Evolutionary conservation across 2,113 vertebrate genomes (phyloP).

Genomic region (Lathamus discolor): DNA sequence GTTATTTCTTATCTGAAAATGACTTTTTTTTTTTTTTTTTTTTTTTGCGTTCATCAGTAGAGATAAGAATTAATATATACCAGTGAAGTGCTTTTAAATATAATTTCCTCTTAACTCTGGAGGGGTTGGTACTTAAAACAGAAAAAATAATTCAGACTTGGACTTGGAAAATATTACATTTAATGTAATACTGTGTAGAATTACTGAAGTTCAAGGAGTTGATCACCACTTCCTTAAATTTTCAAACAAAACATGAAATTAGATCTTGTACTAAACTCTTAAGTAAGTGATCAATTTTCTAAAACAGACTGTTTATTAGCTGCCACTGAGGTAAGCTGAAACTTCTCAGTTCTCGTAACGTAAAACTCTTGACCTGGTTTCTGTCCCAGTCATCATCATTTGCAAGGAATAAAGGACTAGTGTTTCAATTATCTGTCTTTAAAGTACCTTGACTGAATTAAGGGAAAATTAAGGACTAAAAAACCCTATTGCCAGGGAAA

Average conservation of each 20-base stretch:
- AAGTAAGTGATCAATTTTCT: background rate
- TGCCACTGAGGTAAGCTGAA: background rate
- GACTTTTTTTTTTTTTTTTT: fast-evolving
- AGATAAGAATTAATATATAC: background rate
- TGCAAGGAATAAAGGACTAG: background rate
- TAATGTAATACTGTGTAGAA: background rate
- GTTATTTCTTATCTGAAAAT: background rate
- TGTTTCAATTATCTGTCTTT: background rate
- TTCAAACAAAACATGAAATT: background rate
- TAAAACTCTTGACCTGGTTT: background rate
- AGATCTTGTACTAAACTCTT: background rate
- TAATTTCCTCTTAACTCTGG: background rate
- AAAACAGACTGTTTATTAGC: background rate
- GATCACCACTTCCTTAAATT: background rate
- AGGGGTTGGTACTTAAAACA: background rate
- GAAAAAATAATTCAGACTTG: background rate
- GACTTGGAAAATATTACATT: background rate
- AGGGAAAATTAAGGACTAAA: background rate
- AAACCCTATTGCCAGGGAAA: background rate
- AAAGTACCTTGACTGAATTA: background rate
- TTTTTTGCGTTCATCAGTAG: background rate
- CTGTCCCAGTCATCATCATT: background rate
- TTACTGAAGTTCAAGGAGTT: background rate
- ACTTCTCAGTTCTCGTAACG: background rate
- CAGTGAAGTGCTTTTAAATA: background rate